Base-by-base conservation (phyloP, 2,797 vertebrate genomes). In the Dipus sagitta region DNA sequence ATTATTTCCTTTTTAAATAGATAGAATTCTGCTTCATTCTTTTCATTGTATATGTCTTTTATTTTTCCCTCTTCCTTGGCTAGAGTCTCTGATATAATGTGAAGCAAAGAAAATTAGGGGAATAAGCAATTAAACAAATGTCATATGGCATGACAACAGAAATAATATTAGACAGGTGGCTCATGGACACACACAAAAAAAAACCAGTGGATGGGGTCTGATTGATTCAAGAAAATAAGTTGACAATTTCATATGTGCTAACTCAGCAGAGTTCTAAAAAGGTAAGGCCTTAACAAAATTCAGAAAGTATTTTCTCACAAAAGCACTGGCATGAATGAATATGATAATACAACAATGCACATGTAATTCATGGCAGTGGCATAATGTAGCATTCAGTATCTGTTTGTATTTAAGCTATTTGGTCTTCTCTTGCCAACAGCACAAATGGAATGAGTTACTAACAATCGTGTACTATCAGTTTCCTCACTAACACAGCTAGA, bases 241-340 rank as follows among this genome's bases (percentile, higher is more conserved):
- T 76, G 65, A 68, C 17, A 70, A 28, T 79, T 92, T 52, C n/a
- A n/a, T 68, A 18, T 4, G 28, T 60, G 67, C 52, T 77, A 88
- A 76, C 26, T 84, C 21, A 78, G 38, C 23, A 10, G 47, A 65
- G 62, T 79, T 94, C 52, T 77, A 65, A 79, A 81, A 14, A 21
- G 24, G 6, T 60, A 20, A 52, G 75, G 58, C 11, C 70, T 23
- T 79, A 86, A 30, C 4, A n/a, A 95, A n/a, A 58, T 86, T 79
- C 67, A 72, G 5, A 91, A 79, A 47, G 17, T 34, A 95, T 79
- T 95, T 94, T 79, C 54, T n/a, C 65, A 94, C 2, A 68, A 9
- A 79, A 96, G 84, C 6, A 76, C 47, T 71, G 18, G 58, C 7
- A 78, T 75, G 30, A 92, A 70, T 80, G 88, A 92, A 85, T 23